A percentile compares a stretch with the other conserved stretches of the same genome.
Conservation (phyloP, 2,113 vertebrate genomes). For the Tenrec ecaudatus region DNA sequence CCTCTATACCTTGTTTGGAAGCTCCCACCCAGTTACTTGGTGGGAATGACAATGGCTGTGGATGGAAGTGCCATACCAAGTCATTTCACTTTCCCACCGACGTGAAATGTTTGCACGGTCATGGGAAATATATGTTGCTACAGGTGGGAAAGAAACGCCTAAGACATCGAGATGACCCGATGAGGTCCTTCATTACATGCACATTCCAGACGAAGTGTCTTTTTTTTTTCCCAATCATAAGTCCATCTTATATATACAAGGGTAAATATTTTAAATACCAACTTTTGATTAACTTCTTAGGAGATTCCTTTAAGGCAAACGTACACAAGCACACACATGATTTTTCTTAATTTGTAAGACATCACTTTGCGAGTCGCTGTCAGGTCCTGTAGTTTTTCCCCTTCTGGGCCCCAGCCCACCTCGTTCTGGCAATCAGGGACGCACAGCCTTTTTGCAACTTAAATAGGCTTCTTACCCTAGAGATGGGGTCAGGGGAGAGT, state of each 20-base stretch:
- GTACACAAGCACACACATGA: no score
- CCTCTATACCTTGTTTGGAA: no score
- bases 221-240: neutral
- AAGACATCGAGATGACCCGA: neutral
- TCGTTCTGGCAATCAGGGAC: neutral
- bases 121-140: neutral
- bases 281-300: constrained; percentile 10
- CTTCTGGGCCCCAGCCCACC: neutral
- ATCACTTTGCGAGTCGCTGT: neutral
- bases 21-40: no score
- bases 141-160: neutral
- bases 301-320: neutral
- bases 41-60: no score
- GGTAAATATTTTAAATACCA: neutral
- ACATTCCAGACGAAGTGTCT: neutral
- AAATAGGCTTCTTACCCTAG: neutral
- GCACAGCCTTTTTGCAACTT: neutral
- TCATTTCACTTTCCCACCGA: no score
- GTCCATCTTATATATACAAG: neutral
- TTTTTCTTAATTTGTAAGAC: no score
- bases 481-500: neutral
- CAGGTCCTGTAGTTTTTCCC: neutral
- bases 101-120: neutral
- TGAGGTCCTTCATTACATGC: neutral
- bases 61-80: no score